Percentiles rank a stretch among this genome's conserved stretches.
Evolutionary conservation across 30 jellyfish, hydroid and myxozoan species (phyloP).

Genomic region (Clytia hemisphaerica): DNA sequence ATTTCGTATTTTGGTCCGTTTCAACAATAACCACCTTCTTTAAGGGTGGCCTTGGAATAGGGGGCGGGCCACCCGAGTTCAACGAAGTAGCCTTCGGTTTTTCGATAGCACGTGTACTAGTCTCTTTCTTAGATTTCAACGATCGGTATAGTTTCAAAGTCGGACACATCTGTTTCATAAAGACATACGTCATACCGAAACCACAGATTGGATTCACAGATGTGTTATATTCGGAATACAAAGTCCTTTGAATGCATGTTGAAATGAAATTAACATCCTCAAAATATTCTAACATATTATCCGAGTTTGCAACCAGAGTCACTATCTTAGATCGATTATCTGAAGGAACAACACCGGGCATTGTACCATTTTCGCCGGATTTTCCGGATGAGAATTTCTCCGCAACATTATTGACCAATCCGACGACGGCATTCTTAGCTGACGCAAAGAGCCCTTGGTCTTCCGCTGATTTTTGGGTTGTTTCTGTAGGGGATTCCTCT

Average conservation of each 20-base stretch:
- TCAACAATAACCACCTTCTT: too few species aligned
- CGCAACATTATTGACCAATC: slow-evolving; percentile 68
- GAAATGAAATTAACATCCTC: neutral
- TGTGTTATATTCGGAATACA: neutral
- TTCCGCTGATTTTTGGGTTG: neutral
- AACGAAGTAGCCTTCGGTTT: too few species aligned
- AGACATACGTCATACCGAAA: slow-evolving; percentile 38
- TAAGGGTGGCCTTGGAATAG: too few species aligned
- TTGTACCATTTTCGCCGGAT: neutral
- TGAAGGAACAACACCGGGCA: neutral
- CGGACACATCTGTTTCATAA: slow-evolving; percentile 51
- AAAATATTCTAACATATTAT: neutral
- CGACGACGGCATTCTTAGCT: slow-evolving; percentile 83
- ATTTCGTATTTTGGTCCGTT: too few species aligned
- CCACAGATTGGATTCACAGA: slow-evolving; percentile 44
- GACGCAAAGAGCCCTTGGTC: slow-evolving; percentile 11
- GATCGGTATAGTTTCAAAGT: neutral
- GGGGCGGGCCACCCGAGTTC: too few species aligned
- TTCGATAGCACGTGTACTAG: too few species aligned
- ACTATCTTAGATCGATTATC: too few species aligned
- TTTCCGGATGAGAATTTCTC: slow-evolving; percentile 55
- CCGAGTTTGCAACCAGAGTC: neutral
- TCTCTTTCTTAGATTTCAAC: too few species aligned
- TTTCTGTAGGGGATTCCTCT: slow-evolving; percentile 17
- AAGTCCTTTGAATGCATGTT: neutral